phyloP scores from a whole-genome alignment of 2,113 vertebrate genomes.

The Puma concolor region DNA sequence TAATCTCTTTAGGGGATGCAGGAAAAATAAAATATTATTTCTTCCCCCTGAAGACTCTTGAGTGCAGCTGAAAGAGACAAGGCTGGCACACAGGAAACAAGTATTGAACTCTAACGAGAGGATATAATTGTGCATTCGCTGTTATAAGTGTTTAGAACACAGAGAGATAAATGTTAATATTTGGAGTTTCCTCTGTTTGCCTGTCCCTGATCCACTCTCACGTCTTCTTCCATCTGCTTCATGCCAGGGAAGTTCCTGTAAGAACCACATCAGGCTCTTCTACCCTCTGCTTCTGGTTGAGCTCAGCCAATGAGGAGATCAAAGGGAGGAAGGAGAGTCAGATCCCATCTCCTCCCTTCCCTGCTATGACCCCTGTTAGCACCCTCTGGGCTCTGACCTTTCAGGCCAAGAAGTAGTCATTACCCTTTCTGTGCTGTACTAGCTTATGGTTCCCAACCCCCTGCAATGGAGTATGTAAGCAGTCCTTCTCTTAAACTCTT shows the following conservation, averaged over 20 bases:
- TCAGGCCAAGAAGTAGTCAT: neutral
- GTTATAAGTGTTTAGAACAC: too few relatives aligned
- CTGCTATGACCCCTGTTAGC: neutral
- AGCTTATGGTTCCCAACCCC: neutral
- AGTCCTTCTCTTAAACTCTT: neutral
- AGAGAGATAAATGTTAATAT: neutral
- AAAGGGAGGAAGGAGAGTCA: neutral
- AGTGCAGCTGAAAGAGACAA: neutral
- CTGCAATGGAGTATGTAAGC: neutral
- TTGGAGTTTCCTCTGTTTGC: neutral
- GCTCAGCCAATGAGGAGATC: neutral
- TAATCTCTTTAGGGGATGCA: neutral
- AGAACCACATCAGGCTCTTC: neutral
- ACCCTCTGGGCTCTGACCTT: neutral
- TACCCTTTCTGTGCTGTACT: neutral
- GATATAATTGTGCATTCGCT: fast-evolving
- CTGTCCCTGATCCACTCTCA: too few relatives aligned
- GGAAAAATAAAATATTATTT: neutral
- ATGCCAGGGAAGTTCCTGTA: neutral
- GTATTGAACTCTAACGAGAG: neutral
- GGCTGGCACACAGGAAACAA: neutral
- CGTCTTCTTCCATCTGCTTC: neutral
- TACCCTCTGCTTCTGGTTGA: neutral
- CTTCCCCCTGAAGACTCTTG: neutral
- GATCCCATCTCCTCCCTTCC: neutral